phyloP scores from a whole-genome alignment of 2,888 invertebrate species.

The Lepeophtheirus nordmannii region DNA sequence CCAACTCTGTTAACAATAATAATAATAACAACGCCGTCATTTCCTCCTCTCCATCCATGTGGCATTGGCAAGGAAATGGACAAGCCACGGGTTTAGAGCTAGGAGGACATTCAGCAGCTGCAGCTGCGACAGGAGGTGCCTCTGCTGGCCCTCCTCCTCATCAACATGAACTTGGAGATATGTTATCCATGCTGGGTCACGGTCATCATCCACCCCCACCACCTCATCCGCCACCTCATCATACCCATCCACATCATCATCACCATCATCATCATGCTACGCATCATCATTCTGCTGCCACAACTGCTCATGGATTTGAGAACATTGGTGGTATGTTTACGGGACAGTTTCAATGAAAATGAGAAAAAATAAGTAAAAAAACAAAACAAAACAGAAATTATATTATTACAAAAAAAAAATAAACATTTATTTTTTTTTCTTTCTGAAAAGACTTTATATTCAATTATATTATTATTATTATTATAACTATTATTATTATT shows the following conservation, averaged over 20 bases:
- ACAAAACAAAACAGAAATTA: no score
- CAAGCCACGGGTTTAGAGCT: not conserved
- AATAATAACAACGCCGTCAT: not conserved
- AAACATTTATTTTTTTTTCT: no score
- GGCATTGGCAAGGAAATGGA: constrained; percentile 20
- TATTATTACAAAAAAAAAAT: no score
- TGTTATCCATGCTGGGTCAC: constrained; percentile 19
- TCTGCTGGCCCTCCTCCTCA: constrained; percentile 5
- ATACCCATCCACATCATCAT: not conserved
- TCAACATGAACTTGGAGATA: constrained; percentile 15
- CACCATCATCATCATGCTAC: not conserved
- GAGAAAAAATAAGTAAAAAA: not conserved
- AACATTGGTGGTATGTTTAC: constrained; percentile 25
- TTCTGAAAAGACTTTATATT: no score
- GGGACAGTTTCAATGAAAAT: constrained; percentile 22
- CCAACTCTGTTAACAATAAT: not conserved
- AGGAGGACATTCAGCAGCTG: not conserved
- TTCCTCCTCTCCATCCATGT: constrained; percentile 17
- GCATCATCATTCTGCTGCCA: not conserved
- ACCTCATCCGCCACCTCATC: not conserved
- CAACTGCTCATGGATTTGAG: constrained; percentile 32
- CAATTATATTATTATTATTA: no score
- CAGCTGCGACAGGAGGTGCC: not conserved
- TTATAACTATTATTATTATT: no score
- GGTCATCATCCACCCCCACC: not conserved